Conservation (phyloP, 2,797 vertebrate species). For the Pteronotus mesoamericanus region DNA sequence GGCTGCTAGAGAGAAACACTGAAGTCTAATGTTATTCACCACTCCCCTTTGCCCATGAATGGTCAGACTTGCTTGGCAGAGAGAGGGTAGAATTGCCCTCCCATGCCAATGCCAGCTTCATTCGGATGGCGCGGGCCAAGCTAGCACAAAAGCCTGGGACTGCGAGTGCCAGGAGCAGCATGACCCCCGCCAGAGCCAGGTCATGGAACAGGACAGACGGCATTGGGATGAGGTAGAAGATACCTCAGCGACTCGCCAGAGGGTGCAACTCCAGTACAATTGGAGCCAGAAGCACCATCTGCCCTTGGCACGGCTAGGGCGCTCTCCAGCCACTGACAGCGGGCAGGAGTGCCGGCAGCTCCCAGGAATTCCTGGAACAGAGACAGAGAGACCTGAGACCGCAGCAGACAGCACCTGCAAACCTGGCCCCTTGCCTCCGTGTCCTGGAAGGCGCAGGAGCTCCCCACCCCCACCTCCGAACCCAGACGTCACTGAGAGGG, state of each 20-base stretch:
- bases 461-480: not conserved
- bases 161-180: accelerated
- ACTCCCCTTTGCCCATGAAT: accelerated
- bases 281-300: not conserved
- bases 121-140: accelerated
- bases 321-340: accelerated
- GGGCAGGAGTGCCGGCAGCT: accelerated
- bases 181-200: accelerated
- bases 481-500: not conserved
- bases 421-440: accelerated
- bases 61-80: not conserved
- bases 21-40: no score
- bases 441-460: not conserved
- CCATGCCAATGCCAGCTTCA: accelerated
- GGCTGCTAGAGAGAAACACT: accelerated
- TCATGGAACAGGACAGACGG: accelerated
- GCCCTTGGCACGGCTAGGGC: accelerated
- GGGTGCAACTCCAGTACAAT: accelerated
- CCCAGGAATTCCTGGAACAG: not conserved
- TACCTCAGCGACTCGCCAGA: accelerated
- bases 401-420: no score
- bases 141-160: no score
- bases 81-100: accelerated
- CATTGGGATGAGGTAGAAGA: accelerated
- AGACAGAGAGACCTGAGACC: accelerated